These are phyloP conservation scores for Platorchestia sp. DNA, from an alignment of 1,140 invertebrate genomes.

Conservation along the genomic window DNA sequence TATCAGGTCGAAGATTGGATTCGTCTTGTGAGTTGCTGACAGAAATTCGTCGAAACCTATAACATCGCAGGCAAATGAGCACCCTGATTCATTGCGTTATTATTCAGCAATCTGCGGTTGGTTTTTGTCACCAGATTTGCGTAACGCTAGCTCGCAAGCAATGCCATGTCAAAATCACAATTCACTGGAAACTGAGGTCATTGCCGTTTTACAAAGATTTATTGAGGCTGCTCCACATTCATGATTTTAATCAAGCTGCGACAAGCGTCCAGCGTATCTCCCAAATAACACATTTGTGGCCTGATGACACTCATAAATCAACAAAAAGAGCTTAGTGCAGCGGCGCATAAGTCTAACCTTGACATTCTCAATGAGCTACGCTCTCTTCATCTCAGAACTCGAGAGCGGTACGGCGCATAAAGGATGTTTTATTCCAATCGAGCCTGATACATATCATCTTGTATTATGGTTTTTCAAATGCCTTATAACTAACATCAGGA, in stretches of 20 bases:
- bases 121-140: neutral
- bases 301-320: slow-evolving; percentile 44
- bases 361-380: slow-evolving; percentile 6
- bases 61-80: neutral
- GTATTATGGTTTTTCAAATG: no score
- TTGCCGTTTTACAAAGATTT: neutral
- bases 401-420: no score
- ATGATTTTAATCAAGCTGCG: slow-evolving; percentile 40
- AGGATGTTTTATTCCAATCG: no score
- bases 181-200: neutral
- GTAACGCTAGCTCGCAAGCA: neutral
- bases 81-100: neutral
- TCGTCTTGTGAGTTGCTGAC: neutral
- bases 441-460: no score
- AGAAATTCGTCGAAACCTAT: neutral
- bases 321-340: neutral
- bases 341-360: neutral
- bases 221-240: neutral
- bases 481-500: no score
- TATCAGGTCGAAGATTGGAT: neutral
- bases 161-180: neutral
- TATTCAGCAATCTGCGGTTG: neutral
- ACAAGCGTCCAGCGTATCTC: slow-evolving; percentile 15
- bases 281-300: neutral
- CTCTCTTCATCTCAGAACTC: neutral